Base-by-base conservation (phyloP, 1,140 invertebrate genomes). In the Drosophila paulistorum region DNA sequence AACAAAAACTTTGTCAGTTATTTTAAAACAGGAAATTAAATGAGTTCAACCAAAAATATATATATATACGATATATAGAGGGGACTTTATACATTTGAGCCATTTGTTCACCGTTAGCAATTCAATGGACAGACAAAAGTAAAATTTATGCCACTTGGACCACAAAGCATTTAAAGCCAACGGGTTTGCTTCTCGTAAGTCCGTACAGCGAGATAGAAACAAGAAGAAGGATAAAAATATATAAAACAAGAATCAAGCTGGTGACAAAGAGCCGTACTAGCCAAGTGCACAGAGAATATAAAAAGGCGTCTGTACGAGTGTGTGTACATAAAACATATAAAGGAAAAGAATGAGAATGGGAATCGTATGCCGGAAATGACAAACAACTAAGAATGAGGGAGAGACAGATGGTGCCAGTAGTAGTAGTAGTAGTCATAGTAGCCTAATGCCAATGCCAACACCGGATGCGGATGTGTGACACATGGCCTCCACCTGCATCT, bases 381-480 rank as follows among this genome's bases (percentile, higher is more conserved):
- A 87, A 87, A 66, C 69, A 76, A 72, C 64, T 51, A 23, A 51
- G 45, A 51, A 65, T 65, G 20, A 48, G 58, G 5, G 65, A 68
- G 20, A 48, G 30, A 30, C 48, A 30, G 26, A 39, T 42, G 17
- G 30, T 26, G 17, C n/a, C 17, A n/a, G 51, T 17, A 35, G 59
- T 17, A 37, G 70, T 39, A 2, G 70, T 39, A 2, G 54, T 7
- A 37, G 0, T 23, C 20, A 41, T 55, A 68, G 45, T 30, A 65
- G 65, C 30, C 76, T 83, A 87, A 87, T 83, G 73, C 73, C 84
- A 87, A 80, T 89, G 84, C 83, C 77, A 87, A 89, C 77, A 89
- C 76, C 84, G 83, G 83, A 87, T 79, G 69, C 74, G 82, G 70
- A 87, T 87, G 83, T 89, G 77, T 89, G 84, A 80, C 83, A 87